phyloP scores from a whole-genome alignment of 2,888 invertebrate species.

The Linnaemya vulpina region DNA sequence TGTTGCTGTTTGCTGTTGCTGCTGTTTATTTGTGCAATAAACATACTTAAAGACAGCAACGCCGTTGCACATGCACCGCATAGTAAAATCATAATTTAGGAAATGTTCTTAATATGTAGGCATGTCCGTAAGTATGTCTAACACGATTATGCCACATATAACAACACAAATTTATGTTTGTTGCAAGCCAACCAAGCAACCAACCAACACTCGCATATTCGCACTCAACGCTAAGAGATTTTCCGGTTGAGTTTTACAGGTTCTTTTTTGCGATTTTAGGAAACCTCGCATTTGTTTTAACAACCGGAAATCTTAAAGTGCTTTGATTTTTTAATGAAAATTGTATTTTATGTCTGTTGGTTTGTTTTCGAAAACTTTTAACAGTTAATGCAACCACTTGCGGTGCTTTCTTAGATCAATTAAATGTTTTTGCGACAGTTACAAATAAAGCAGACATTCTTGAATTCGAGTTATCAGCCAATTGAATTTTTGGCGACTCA shows the following conservation, averaged over 20 bases:
- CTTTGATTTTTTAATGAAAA: background rate
- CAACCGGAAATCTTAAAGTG: conserved; percentile 48
- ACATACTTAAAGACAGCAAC: conserved; percentile 8
- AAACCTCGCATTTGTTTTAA: conserved; percentile 14
- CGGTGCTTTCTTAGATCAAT: background rate
- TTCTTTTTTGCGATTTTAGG: conserved; percentile 43
- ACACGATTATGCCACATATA: conserved; percentile 45
- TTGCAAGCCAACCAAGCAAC: background rate
- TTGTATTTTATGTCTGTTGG: background rate
- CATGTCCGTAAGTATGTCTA: conserved; percentile 61
- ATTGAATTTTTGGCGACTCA: too few relatives aligned
- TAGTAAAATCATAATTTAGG: conserved; percentile 64
- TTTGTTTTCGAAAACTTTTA: background rate
- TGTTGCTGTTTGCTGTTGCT: conserved; percentile 15
- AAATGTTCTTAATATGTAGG: conserved; percentile 62
- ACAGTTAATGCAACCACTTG: background rate
- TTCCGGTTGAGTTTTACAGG: conserved; percentile 36
- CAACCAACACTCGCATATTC: conserved; percentile 3
- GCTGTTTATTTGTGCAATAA: conserved; percentile 29
- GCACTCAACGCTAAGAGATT: conserved; percentile 35
- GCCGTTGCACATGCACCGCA: conserved; percentile 26
- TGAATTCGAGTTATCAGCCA: too few relatives aligned
- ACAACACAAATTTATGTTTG: conserved; percentile 51
- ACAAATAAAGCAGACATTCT: too few relatives aligned
- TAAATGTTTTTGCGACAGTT: background rate